These are phyloP conservation scores for Thysanoteuthis rhombus DNA, from an alignment of 2,888 invertebrate species.

Conservation along the genomic window DNA sequence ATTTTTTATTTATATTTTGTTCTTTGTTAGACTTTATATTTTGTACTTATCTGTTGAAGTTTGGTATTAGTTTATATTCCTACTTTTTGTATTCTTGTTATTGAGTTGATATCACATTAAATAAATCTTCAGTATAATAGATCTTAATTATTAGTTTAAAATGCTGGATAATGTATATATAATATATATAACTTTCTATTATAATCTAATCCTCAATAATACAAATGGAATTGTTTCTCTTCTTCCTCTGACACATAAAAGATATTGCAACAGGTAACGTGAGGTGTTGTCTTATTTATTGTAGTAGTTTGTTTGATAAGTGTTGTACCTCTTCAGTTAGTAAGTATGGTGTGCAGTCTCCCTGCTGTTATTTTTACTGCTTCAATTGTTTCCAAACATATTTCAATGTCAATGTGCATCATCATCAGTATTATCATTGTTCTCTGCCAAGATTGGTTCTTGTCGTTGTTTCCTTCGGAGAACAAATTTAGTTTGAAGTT, in stretches of 20 bases:
- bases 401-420: no score
- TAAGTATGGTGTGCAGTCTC: not conserved
- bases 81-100: not conserved
- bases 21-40: not conserved
- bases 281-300: not conserved
- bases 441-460: no score
- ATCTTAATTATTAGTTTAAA: not conserved
- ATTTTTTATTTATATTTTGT: not conserved
- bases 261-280: not conserved
- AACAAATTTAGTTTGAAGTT: no score
- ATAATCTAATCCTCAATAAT: not conserved
- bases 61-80: no score
- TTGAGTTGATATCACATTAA: not conserved
- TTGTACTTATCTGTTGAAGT: no score
- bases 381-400: no score
- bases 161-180: not conserved
- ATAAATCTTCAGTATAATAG: not conserved
- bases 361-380: not conserved
- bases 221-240: conserved; percentile 12
- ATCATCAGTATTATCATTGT: no score
- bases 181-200: not conserved
- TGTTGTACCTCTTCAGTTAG: not conserved
- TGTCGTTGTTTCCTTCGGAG: no score
- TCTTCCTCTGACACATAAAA: not conserved
- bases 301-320: not conserved